These are phyloP conservation scores for Porites cylindrica DNA, from an alignment of 92 coral and sea anemone species.

Conservation along the genomic window DNA sequence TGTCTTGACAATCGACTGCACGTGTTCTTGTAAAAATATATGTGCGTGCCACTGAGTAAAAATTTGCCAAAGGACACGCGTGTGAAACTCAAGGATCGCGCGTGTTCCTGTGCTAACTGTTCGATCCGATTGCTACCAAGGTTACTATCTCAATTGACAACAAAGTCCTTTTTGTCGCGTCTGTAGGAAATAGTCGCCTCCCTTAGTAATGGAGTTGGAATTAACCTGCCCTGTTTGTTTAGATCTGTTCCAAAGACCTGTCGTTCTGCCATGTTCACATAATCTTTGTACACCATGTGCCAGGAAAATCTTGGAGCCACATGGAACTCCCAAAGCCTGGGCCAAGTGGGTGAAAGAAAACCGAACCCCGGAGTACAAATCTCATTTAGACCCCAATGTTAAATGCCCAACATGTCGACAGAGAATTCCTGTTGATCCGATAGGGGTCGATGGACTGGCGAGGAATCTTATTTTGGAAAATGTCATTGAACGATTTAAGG, in stretches of 20 bases:
- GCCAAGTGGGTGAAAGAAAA: slow-evolving; percentile 86
- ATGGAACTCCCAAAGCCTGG: slow-evolving; percentile 87
- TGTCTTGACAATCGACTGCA: too few relatives aligned
- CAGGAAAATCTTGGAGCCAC: slow-evolving; percentile 80
- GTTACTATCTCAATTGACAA: slow-evolving; percentile 9
- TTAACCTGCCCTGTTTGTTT: slow-evolving; percentile 88
- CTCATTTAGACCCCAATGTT: slow-evolving; percentile 90
- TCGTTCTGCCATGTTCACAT: slow-evolving; percentile 90
- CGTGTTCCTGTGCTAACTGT: neutral
- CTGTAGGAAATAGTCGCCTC: neutral
- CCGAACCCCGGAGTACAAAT: slow-evolving; percentile 63
- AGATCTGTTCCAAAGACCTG: slow-evolving; percentile 82
- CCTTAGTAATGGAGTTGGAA: slow-evolving; percentile 72
- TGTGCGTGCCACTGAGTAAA: neutral
- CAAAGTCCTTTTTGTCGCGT: neutral
- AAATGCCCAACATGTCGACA: slow-evolving; percentile 90
- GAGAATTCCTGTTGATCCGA: slow-evolving; percentile 82
- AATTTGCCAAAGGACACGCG: neutral
- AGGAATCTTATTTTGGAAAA: slow-evolving; percentile 85
- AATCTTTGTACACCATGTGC: slow-evolving; percentile 90
- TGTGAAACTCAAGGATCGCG: neutral
- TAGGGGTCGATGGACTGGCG: slow-evolving; percentile 83
- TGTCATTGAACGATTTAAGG: slow-evolving; percentile 86
- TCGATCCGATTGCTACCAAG: slow-evolving; percentile 31
- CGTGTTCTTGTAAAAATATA: too few relatives aligned